phyloP scores from a whole-genome alignment of 2,888 invertebrate genomes.

The Pachydiplax longipennis region DNA sequence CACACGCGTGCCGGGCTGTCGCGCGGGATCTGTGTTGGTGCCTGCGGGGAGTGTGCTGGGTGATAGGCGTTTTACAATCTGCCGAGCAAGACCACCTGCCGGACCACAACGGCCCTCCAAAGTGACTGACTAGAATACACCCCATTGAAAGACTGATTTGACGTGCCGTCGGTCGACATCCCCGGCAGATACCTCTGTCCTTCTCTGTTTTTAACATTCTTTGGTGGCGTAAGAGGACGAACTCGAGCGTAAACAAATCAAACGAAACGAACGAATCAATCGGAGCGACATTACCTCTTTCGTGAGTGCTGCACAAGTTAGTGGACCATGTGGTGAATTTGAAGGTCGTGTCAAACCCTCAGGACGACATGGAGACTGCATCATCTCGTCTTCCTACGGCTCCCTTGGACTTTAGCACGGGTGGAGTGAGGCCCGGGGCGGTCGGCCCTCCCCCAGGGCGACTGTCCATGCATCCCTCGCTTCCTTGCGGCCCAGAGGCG shows the following conservation, averaged over 20 bases:
- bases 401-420: constrained; percentile 26
- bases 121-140: background rate
- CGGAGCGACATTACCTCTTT: background rate
- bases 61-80: background rate
- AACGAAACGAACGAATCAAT: background rate
- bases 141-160: background rate
- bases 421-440: background rate
- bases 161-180: background rate
- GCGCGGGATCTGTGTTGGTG: background rate
- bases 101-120: background rate
- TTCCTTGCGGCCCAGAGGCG: background rate
- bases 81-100: background rate
- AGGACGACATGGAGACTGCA: constrained; percentile 14
- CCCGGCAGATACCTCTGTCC: background rate
- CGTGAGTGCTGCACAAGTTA: background rate
- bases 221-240: background rate
- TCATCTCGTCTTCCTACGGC: constrained; percentile 35
- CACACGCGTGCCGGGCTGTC: background rate
- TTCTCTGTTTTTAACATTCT: no score
- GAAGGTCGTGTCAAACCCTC: background rate
- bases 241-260: background rate
- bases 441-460: background rate
- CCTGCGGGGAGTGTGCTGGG: no score
- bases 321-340: background rate
- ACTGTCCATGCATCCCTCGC: background rate